Conservation (phyloP, 1,140 invertebrate genomes). For the Venturia canescens region DNA sequence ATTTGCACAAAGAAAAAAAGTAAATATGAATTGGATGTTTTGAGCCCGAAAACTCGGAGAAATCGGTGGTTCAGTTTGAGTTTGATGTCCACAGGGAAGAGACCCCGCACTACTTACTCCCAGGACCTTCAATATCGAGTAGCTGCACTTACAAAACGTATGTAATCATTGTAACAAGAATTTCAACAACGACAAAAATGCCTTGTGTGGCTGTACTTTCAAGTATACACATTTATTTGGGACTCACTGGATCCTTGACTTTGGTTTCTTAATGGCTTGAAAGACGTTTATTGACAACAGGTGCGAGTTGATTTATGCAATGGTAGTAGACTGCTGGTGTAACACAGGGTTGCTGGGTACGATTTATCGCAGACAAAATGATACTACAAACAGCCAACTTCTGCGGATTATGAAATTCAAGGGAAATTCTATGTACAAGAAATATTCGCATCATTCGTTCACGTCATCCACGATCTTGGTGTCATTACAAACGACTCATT, state of each 20-base stretch:
- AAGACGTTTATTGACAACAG: slow-evolving; percentile 37
- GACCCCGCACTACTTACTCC: slow-evolving; percentile 76
- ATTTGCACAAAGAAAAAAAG: slow-evolving; percentile 40
- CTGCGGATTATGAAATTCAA: not conserved
- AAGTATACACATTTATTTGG: slow-evolving; percentile 47
- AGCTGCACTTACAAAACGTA: slow-evolving; percentile 78
- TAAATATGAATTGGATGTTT: not conserved
- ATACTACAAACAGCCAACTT: not conserved
- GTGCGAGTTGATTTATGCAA: slow-evolving; percentile 29
- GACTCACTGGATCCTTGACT: slow-evolving; percentile 56
- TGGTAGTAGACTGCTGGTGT: slow-evolving; percentile 60
- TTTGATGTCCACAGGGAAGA: slow-evolving; percentile 76
- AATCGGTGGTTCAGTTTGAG: slow-evolving; percentile 57
- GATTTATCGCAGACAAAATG: not conserved
- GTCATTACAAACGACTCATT: too few species aligned
- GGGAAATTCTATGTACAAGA: not conserved
- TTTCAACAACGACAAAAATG: slow-evolving; percentile 38
- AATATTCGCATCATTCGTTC: too few species aligned
- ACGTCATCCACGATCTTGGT: too few species aligned
- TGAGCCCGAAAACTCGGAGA: slow-evolving; percentile 41
- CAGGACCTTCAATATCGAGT: slow-evolving; percentile 78
- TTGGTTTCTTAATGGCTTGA: slow-evolving; percentile 41
- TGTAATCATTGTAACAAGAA: slow-evolving; percentile 66
- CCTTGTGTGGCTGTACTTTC: slow-evolving; percentile 39
- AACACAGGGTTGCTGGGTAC: slow-evolving; percentile 33